Evolutionary conservation across 2,888 invertebrate genomes (phyloP).

Genomic region (Caenorhabditis wallacei): DNA sequence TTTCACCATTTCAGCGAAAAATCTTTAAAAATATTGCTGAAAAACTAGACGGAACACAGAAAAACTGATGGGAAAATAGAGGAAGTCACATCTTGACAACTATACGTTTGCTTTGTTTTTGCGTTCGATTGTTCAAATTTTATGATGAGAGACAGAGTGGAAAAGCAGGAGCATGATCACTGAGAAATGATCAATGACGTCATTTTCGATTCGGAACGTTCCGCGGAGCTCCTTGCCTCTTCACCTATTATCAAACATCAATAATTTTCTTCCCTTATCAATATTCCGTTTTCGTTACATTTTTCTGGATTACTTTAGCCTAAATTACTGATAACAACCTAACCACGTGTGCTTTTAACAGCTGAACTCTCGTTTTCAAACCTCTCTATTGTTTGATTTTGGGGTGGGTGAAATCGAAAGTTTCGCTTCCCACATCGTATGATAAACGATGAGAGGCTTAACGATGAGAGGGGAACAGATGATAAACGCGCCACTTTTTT

Average conservation of each 20-base stretch:
- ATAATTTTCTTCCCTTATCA: slow-evolving; percentile 25
- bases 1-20: too few species aligned
- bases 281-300: slow-evolving; percentile 22
- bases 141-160: slow-evolving; percentile 3
- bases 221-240: slow-evolving; percentile 50
- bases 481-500: slow-evolving; percentile 30
- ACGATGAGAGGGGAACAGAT: slow-evolving; percentile 2
- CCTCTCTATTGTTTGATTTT: slow-evolving; percentile 40
- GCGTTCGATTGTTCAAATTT: slow-evolving; percentile 1
- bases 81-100: neutral
- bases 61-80: slow-evolving; percentile 1
- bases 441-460: slow-evolving; percentile 31
- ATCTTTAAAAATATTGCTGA: too few species aligned
- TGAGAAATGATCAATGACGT: slow-evolving; percentile 40
- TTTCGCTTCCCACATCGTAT: slow-evolving; percentile 34
- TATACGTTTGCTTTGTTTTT: slow-evolving; percentile 59
- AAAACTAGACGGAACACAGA: neutral
- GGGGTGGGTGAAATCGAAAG: slow-evolving; percentile 38
- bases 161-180: slow-evolving; percentile 15
- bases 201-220: slow-evolving; percentile 39
- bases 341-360: slow-evolving; percentile 24
- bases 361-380: slow-evolving; percentile 23
- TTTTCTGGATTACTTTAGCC: neutral
- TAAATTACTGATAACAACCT: slow-evolving; percentile 5
- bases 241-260: slow-evolving; percentile 47